phyloP scores from a whole-genome alignment of 2,888 invertebrate genomes.

The Athripsodes cinereus region DNA sequence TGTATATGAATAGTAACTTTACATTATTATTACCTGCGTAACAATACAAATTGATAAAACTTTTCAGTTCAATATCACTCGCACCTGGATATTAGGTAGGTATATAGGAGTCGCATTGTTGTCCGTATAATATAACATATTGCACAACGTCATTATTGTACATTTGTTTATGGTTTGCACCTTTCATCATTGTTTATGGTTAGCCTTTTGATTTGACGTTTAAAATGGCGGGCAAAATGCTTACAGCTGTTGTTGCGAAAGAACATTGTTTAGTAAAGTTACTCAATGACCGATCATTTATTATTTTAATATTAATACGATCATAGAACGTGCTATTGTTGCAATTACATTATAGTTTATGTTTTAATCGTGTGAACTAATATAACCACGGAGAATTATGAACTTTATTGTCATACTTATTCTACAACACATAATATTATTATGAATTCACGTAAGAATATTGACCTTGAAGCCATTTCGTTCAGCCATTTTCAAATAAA shows the following conservation, averaged over 20 bases:
- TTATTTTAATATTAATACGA: neutral
- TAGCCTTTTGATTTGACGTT: neutral
- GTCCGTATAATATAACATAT: neutral
- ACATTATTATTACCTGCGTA: neutral
- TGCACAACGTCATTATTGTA: slow-evolving; percentile 4
- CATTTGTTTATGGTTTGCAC: slow-evolving; percentile 1
- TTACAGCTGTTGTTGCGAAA: neutral
- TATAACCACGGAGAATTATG: neutral
- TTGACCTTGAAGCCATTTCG: too few relatives aligned
- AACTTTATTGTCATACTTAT: neutral
- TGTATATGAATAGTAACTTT: neutral
- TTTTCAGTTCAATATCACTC: neutral
- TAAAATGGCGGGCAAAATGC: slow-evolving; percentile 6
- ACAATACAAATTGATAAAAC: neutral
- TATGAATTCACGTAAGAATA: too few relatives aligned
- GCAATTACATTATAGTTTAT: neutral
- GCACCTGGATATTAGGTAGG: neutral
- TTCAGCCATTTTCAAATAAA: too few relatives aligned
- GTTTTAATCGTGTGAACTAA: neutral
- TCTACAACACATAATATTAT: neutral
- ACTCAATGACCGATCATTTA: neutral
- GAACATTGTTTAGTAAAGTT: neutral
- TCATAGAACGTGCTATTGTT: neutral
- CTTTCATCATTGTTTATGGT: slow-evolving; percentile 6
- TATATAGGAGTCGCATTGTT: neutral